These are phyloP conservation scores for Lutraria rhynchaena DNA, from an alignment of 1,140 invertebrate species.

Conservation along the genomic window DNA sequence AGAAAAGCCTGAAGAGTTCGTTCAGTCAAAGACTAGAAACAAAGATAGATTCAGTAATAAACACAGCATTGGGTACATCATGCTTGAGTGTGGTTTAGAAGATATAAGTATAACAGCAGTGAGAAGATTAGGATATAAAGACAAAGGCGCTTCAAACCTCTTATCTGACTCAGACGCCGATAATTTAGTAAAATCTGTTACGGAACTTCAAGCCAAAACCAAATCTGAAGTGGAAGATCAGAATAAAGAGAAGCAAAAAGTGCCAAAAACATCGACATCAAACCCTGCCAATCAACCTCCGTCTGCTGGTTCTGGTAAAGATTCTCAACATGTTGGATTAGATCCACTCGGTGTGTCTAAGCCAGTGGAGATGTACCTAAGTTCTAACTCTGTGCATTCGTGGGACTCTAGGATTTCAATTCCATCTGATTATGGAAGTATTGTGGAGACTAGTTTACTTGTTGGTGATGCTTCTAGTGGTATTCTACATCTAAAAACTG, in stretches of 20 bases:
- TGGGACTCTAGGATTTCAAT: conserved; percentile 76
- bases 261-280: not conserved
- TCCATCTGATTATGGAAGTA: conserved; percentile 62
- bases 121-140: conserved; percentile 84
- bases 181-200: conserved; percentile 54
- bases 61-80: conserved; percentile 90
- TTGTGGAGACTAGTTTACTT: conserved; percentile 64
- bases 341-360: conserved; percentile 37
- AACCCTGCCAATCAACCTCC: not conserved
- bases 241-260: conserved; percentile 3
- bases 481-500: conserved; percentile 91
- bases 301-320: not conserved
- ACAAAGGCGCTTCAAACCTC: conserved; percentile 63
- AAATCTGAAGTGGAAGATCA: conserved; percentile 21
- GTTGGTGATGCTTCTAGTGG: conserved; percentile 82
- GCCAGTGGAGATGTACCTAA: not conserved
- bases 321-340: not conserved
- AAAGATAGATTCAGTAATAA: not conserved
- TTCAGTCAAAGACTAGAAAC: not conserved
- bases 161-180: conserved; percentile 5
- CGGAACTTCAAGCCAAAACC: conserved; percentile 38
- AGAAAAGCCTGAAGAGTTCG: conserved; percentile 32
- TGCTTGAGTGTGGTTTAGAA: conserved; percentile 98
- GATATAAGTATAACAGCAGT: conserved; percentile 92
- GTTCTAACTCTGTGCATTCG: conserved; percentile 66